These are phyloP conservation scores for Palaemon carinicauda DNA, from an alignment of 1,140 invertebrate species.

Conservation along the genomic window DNA sequence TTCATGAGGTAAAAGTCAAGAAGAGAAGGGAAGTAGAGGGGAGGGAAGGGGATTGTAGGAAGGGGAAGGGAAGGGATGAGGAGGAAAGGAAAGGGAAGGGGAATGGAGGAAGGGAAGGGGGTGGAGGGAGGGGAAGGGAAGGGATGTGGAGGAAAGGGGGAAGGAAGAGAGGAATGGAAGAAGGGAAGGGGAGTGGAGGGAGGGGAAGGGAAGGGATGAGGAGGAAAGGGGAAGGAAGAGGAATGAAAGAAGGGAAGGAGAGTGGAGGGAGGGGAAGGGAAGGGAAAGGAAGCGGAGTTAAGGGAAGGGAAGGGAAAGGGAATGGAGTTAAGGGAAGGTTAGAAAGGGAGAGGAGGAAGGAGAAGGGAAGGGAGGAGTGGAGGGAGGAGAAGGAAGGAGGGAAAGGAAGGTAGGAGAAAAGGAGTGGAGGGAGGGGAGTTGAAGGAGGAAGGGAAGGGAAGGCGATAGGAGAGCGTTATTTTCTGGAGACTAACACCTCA, in stretches of 20 bases:
- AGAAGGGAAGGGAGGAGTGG: no score
- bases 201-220: not conserved
- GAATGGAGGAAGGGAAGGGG: not conserved
- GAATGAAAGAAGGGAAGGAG: not conserved
- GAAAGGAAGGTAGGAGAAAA: no score
- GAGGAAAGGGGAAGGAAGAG: not conserved
- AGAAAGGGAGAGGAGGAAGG: not conserved
- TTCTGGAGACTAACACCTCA: no score
- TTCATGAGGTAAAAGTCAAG: not conserved
- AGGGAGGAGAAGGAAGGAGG: no score
- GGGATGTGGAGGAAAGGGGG: not conserved
- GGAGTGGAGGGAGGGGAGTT: no score
- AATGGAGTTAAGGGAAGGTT: not conserved
- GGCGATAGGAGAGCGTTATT: no score
- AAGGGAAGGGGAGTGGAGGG: no score
- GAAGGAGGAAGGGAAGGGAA: no score
- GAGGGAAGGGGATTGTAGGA: not conserved
- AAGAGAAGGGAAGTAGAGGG: not conserved
- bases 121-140: not conserved
- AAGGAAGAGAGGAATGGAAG: not conserved
- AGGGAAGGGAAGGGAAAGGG: not conserved
- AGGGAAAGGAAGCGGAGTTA: not conserved
- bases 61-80: not conserved
- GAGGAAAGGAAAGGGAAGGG: not conserved
- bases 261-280: not conserved